phyloP scores from a whole-genome alignment of 2,888 invertebrate genomes.

The Macaria notata region DNA sequence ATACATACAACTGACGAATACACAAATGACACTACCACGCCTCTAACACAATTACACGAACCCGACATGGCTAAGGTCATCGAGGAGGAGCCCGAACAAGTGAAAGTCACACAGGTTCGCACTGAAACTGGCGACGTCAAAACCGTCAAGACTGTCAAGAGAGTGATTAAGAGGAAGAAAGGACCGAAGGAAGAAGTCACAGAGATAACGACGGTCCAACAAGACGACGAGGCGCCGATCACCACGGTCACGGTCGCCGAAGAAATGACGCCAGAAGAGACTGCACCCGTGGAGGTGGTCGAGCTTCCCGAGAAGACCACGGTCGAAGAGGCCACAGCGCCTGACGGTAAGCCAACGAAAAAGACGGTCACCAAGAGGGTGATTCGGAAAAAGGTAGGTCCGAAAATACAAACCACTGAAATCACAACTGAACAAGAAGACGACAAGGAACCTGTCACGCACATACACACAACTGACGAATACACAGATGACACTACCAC shows the following conservation, averaged over 20 bases:
- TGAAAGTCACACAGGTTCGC: conserved; percentile 22
- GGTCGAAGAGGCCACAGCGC: conserved; percentile 51
- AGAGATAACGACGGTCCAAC: conserved; percentile 35
- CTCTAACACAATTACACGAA: conserved; percentile 21
- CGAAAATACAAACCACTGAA: conserved; percentile 40
- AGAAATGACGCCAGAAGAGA: conserved; percentile 14
- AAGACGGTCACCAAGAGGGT: conserved; percentile 43
- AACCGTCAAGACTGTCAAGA: conserved; percentile 37
- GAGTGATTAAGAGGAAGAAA: conserved; percentile 61
- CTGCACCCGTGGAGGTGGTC: conserved; percentile 39
- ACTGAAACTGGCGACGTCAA: conserved; percentile 39
- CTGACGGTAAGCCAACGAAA: conserved; percentile 39
- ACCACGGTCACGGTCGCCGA: conserved; percentile 34
- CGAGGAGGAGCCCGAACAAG: conserved; percentile 24
- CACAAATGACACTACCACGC: conserved; percentile 38
- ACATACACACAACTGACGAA: not conserved
- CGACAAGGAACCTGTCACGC: not conserved
- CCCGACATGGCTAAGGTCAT: conserved; percentile 39
- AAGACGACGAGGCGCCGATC: conserved; percentile 39
- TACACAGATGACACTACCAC: conserved; percentile 36
- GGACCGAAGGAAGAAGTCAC: conserved; percentile 40
- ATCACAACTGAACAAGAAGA: conserved; percentile 29
- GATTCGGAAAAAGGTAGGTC: conserved; percentile 46
- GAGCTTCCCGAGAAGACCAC: conserved; percentile 43
- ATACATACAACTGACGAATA: conserved; percentile 34